A percentile compares a stretch with the other conserved stretches of the same genome.
These are phyloP conservation scores for Halocaridina rubra DNA, from an alignment of 2,888 invertebrate genomes.

Conservation along the genomic window DNA sequence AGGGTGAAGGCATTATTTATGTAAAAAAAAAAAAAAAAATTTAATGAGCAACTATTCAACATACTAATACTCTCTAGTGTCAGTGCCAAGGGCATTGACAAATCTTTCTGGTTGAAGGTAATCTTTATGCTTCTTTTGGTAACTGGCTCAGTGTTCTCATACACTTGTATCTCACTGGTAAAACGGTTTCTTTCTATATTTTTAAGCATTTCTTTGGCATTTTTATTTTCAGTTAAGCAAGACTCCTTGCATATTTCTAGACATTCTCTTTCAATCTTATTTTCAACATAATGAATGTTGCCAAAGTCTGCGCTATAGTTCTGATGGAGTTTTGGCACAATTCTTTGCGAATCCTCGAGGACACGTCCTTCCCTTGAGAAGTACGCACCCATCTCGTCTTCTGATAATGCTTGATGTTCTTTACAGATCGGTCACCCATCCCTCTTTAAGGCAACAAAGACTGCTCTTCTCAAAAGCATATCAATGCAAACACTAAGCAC, in stretches of 20 bases:
- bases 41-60: no score
- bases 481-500: no score
- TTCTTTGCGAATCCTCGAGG: not conserved
- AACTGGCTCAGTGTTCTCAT: not conserved
- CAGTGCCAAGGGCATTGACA: conserved; percentile 34
- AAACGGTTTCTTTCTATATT: not conserved
- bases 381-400: not conserved
- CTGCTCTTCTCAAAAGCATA: no score
- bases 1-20: not conserved
- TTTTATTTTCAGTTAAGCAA: not conserved
- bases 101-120: conserved; percentile 21
- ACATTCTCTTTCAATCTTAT: not conserved
- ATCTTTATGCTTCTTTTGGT: conserved; percentile 10
- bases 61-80: conserved; percentile 38
- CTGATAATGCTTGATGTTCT: no score
- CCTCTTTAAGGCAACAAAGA: no score
- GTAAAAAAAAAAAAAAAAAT: no score
- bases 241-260: not conserved
- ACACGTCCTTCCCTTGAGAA: not conserved
- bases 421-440: no score
- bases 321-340: conserved; percentile 12
- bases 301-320: not conserved
- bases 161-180: not conserved
- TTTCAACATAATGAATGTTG: no score
- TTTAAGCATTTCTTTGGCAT: not conserved